Conservation (phyloP, 1,140 invertebrate species). For the Drosophila busckii region DNA sequence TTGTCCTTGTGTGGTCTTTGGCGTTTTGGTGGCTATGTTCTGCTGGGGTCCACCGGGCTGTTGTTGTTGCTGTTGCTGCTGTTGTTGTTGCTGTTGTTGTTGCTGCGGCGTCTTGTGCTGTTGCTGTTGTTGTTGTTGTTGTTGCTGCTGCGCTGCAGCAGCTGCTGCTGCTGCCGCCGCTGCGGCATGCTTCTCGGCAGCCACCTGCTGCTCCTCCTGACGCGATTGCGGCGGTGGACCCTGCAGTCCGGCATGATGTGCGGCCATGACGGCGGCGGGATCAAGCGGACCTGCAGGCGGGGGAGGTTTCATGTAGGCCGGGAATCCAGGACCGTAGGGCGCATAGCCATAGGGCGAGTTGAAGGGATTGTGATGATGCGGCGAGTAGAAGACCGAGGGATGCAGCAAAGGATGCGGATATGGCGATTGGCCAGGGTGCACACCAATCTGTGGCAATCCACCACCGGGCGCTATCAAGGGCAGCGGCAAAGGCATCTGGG, state of each 20-base stretch:
- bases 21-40: slow-evolving; percentile 78
- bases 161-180: slow-evolving; percentile 49
- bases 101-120: slow-evolving; percentile 34
- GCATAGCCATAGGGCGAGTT: slow-evolving; percentile 77
- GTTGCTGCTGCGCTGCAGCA: slow-evolving; percentile 40
- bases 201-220: slow-evolving; percentile 57
- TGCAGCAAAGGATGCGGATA: slow-evolving; percentile 77
- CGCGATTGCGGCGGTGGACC: slow-evolving; percentile 53
- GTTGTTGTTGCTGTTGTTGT: slow-evolving; percentile 43
- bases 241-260: slow-evolving; percentile 64
- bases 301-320: slow-evolving; percentile 76
- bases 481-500: slow-evolving; percentile 76
- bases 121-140: slow-evolving; percentile 18
- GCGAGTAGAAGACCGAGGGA: slow-evolving; percentile 77
- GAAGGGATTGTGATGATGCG: slow-evolving; percentile 77
- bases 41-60: slow-evolving; percentile 45
- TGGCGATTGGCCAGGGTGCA: slow-evolving; percentile 77
- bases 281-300: slow-evolving; percentile 64
- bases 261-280: slow-evolving; percentile 69
- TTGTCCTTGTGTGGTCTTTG: slow-evolving; percentile 77
- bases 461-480: slow-evolving; percentile 71
- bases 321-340: slow-evolving; percentile 76
- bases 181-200: slow-evolving; percentile 44
- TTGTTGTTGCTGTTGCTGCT: slow-evolving; percentile 37
- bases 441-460: slow-evolving; percentile 71